Evolutionary conservation across 2,888 invertebrate genomes (phyloP), one percentile per base, ranked within the genome.

Genomic region (Ganaspis brasiliensis): DNA sequence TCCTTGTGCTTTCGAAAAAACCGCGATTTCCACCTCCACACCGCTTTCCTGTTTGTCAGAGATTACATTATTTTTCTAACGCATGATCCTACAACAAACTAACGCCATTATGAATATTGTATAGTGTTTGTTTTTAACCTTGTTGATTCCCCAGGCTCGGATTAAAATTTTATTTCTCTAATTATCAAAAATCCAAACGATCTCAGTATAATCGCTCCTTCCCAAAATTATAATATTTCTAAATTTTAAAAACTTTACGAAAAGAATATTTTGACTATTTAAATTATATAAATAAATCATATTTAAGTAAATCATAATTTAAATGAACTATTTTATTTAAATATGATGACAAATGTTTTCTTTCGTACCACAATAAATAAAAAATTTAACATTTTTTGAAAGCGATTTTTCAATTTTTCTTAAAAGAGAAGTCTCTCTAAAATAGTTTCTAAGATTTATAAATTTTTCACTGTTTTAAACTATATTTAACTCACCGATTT

Each of bases 61-160:
- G 80, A 86, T 83, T 56, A 26, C 21, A 86, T 89, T 90, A 88
- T 89, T 90, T 89, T 89, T 89, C 85, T 88, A 88, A 89, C 86
- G 89, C 90, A 90, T 89, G 90, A 86, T 87, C 67, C 67, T 67
- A 67, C 26, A 67, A 67, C 26, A 67, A 24, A 10, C 24, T 67
- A 67, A 26, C 16, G 67, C 63, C 21, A 40, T 63, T 63, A 63
- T 63, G 31, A 86, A 78, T 83, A 82, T 79, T 73, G 26, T 74
- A 67, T 26, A 45, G 26, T 67, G 10, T 67, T 26, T 49, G 24
- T 24, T 24, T 24, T n/a, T 45, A 45, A 67, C 24, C 67, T 67
- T 67, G 67, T 67, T 67, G 40, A 67, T 24, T 45, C 40, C 45
- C 67, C 67, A 67, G 24, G 40, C 67, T n/a, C 40, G 67, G 40